Base-by-base conservation (phyloP, 2,113 vertebrate species). In the Haemorhous mexicanus region DNA sequence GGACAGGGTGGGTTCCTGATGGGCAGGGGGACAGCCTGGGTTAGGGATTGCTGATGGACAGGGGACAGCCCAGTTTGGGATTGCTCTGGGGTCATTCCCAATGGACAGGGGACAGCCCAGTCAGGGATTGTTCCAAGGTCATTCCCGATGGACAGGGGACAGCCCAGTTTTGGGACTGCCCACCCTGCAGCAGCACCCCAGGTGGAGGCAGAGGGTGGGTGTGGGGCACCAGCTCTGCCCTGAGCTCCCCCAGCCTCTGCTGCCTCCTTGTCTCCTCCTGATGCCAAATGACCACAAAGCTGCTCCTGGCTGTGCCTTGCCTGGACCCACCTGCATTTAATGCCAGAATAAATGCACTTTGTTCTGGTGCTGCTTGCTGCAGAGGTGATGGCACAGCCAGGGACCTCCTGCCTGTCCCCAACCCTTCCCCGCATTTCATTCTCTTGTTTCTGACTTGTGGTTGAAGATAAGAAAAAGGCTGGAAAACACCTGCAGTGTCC, bases 11-110 rank as follows among this genome's bases (percentile, higher is more conserved):
- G 16, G 6, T 19, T 55, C 30, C 39, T 16, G 22, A 20, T n/a
- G 50, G 39, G 0, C 39, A n/a, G 5, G 39, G n/a, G 39, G 39
- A 39, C 47, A 20, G 32, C 5, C 12, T 1, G 1, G 41, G 4
- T 35, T 28, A 35, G 32, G 70, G 41, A 44, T 74, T 56, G 17
- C 69, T 55, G 37, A 18, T 33, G 69, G 37, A 0, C 69, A 55
- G 23, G 19, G 46, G 3, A 70, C 7, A 23, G 35, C 11, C 15
- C 2, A 5, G 5, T 55, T 56, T n/a, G 39, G 50, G 69, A 33
- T 73, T 43, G 7, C 5, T 11, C 23, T 0, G 0, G 1, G 39
- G 4, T 44, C 13, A 21, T 16, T 21, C 24, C 39, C 9, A 7
- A 7, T 44, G 32, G 32, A 1, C 5, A n/a, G 22, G 30, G 50